These are phyloP conservation scores for Allobates femoralis DNA, from an alignment of 2,797 vertebrate genomes.

Conservation along the genomic window DNA sequence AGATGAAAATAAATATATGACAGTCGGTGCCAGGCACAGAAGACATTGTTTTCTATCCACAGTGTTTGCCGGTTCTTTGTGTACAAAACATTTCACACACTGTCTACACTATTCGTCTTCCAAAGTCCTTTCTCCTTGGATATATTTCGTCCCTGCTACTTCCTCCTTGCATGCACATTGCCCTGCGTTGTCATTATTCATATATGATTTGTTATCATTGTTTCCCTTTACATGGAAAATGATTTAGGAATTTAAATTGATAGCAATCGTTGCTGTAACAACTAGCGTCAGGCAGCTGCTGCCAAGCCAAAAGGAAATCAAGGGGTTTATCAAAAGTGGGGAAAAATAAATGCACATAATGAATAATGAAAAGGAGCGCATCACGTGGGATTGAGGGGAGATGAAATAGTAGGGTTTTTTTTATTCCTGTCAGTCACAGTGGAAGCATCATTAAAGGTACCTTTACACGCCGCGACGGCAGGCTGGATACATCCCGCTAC, in stretches of 20 bases:
- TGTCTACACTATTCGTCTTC: constrained; percentile 4
- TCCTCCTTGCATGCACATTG: background rate
- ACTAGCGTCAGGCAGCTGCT: too few relatives aligned
- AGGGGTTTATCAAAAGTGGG: too few relatives aligned
- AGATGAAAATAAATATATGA: background rate
- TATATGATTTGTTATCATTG: background rate
- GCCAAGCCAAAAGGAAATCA: too few relatives aligned
- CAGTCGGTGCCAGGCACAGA: background rate
- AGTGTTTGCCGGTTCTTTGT: background rate
- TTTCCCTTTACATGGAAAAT: background rate
- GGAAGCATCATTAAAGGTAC: too few relatives aligned
- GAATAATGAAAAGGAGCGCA: too few relatives aligned
- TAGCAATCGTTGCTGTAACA: background rate
- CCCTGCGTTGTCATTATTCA: background rate
- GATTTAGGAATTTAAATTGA: background rate
- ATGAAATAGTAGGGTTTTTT: too few relatives aligned
- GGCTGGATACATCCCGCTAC: too few relatives aligned
- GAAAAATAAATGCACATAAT: too few relatives aligned
- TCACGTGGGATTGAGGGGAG: too few relatives aligned
- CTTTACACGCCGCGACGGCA: too few relatives aligned
- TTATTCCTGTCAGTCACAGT: too few relatives aligned
- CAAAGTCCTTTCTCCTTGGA: background rate
- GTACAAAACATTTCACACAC: constrained; percentile 26
- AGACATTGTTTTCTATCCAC: background rate
- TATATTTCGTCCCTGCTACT: background rate